Evolutionary conservation across 2,888 invertebrate genomes (phyloP).

Genomic region (Campaea margaritaria): DNA sequence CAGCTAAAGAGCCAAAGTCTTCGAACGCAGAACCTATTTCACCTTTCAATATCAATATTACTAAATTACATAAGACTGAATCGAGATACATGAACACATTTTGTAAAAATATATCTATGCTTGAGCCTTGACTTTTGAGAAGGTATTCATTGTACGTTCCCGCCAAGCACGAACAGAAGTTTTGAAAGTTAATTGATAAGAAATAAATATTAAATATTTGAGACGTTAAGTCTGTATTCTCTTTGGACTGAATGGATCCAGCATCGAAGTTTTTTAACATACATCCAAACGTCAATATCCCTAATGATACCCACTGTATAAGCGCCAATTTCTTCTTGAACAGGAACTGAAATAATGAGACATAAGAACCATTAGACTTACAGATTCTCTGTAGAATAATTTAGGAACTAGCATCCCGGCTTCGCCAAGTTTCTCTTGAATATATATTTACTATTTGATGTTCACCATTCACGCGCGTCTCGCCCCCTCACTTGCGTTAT

Average conservation of each 20-base stretch:
- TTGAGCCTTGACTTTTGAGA: slow-evolving; percentile 92
- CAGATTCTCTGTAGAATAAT: too few species aligned
- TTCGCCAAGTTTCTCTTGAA: too few species aligned
- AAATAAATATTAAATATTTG: slow-evolving; percentile 86
- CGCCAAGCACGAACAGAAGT: slow-evolving; percentile 96
- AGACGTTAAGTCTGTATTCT: slow-evolving; percentile 62
- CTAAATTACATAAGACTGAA: slow-evolving; percentile 95
- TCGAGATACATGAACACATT: slow-evolving; percentile 98
- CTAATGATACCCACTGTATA: slow-evolving; percentile 95
- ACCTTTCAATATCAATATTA: slow-evolving; percentile 88
- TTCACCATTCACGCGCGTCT: too few species aligned
- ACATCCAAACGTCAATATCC: slow-evolving; percentile 94
- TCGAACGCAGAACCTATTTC: slow-evolving; percentile 87
- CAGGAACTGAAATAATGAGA: slow-evolving; percentile 86
- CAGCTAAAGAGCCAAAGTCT: slow-evolving; percentile 83
- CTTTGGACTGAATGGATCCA: slow-evolving; percentile 68
- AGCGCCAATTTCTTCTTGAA: slow-evolving; percentile 92
- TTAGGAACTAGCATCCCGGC: too few species aligned
- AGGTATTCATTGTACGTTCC: slow-evolving; percentile 98
- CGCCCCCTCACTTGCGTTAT: too few species aligned
- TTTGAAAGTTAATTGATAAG: slow-evolving; percentile 89
- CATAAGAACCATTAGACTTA: not conserved
- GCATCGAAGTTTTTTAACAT: slow-evolving; percentile 93
- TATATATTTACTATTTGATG: too few species aligned
- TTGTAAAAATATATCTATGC: slow-evolving; percentile 95